A percentile compares a stretch with the other conserved stretches of the same genome.
These are phyloP conservation scores for Cabera pusaria DNA, from an alignment of 2,888 invertebrate species.

Conservation along the genomic window DNA sequence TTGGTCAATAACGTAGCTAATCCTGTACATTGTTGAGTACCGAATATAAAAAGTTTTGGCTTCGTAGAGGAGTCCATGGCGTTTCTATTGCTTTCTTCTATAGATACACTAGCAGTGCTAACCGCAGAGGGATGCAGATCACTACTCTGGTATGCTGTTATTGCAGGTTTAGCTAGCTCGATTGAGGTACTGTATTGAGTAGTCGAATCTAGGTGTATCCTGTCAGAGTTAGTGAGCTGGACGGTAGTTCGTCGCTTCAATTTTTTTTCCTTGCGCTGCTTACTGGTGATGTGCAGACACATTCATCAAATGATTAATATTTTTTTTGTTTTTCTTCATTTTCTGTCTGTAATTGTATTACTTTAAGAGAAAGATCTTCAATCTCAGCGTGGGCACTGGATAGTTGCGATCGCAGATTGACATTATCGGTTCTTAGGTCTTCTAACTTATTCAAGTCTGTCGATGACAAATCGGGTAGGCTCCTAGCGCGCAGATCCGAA, in stretches of 20 bases:
- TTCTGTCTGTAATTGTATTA: background rate
- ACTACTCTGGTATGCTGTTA: no score
- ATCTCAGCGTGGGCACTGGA: background rate
- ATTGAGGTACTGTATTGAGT: no score
- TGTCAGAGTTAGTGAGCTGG: background rate
- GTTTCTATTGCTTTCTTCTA: background rate
- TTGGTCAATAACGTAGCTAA: background rate
- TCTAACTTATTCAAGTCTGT: background rate
- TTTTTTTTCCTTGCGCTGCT: background rate
- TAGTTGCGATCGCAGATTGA: no score
- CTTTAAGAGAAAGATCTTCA: background rate
- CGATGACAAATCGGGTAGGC: background rate
- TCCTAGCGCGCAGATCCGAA: background rate
- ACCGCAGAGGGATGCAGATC: no score
- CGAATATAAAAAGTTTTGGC: background rate
- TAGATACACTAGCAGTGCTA: no score
- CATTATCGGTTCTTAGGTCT: background rate
- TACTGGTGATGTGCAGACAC: background rate
- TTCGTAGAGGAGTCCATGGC: background rate
- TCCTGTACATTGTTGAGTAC: background rate
- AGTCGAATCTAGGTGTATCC: background rate
- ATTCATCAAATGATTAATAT: background rate
- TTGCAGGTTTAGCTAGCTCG: no score
- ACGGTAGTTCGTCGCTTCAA: background rate
- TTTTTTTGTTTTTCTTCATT: background rate